Base-by-base conservation (phyloP, 2,888 invertebrate species). In the Brassicogethes aeneus region DNA sequence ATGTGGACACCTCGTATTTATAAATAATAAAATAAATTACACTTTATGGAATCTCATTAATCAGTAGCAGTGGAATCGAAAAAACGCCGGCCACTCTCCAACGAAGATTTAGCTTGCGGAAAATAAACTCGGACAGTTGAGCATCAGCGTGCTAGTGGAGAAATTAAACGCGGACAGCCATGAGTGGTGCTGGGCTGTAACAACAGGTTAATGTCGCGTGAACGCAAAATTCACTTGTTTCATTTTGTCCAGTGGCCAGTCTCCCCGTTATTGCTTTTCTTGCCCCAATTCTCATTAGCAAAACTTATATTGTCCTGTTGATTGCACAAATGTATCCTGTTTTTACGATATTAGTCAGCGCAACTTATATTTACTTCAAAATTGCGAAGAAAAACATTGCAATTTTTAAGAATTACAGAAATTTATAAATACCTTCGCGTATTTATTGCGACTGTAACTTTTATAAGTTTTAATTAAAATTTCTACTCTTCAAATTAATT, bases 171-270 rank as follows among this genome's bases (percentile, higher is more conserved):
- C 50, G 57, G 55, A 54, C 57, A 60, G 50, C 43, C 44, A 51
- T 54, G 48, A 53, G 57, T 50, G 51, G 53, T 41, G 38, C 62
- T 62, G 62, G 51, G 55, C 58, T 61, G 55, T 60, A 65, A 64
- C 61, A 62, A 59, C 64, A 63, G 64, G 62, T 66, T 67, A 67
- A 67, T 67, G 66, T 65, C 60, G 64, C 65, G 65, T 64, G 59
- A 66, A 66, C 59, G 52, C 52, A 48, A 54, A 54, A 55, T 56
- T 58, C 60, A 59, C 60, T 60, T 60, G 62, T 61, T 61, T 62
- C 64, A 62, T 65, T 64, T 63, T 57, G 59, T 57, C 61, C 51
- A 46, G 45, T 42, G 42, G 40, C 44, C 37, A 39, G 34, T 13
- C 32, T 40, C 44, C 44, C 36, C 34, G 32, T 44, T 44, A 38